Conservation (phyloP, 1,140 invertebrate species). For the Anastrepha ludens region DNA sequence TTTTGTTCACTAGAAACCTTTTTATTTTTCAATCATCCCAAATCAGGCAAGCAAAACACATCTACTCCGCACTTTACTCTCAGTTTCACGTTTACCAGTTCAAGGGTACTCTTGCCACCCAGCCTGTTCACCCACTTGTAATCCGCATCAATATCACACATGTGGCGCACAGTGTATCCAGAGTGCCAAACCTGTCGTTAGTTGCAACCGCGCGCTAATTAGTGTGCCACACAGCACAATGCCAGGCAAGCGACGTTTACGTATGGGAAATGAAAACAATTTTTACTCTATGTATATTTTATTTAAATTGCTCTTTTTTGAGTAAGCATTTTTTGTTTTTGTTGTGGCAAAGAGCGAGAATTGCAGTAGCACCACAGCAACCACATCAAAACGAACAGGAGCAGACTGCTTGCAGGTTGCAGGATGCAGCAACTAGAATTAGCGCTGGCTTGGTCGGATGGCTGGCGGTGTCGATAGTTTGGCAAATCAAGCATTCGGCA, state of each 20-base stretch:
- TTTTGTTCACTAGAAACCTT: too few relatives aligned
- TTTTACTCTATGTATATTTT: background rate
- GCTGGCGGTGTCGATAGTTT: background rate
- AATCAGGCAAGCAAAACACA: too few relatives aligned
- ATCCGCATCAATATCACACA: too few relatives aligned
- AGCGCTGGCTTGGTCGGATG: background rate
- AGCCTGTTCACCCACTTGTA: too few relatives aligned
- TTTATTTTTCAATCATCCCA: too few relatives aligned
- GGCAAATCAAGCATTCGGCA: conserved; percentile 14
- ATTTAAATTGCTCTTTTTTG: background rate
- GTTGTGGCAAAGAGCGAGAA: background rate
- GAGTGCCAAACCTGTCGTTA: background rate
- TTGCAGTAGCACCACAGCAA: background rate
- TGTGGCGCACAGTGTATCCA: too few relatives aligned
- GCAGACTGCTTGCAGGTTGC: background rate
- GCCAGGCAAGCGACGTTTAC: background rate
- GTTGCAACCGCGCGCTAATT: conserved; percentile 40
- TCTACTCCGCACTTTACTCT: too few relatives aligned
- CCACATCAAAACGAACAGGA: conserved; percentile 40
- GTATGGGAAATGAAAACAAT: conserved; percentile 20
- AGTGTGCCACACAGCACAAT: conserved; percentile 18
- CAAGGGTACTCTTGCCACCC: too few relatives aligned
- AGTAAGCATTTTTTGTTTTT: conserved; percentile 29
- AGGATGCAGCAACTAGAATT: background rate
- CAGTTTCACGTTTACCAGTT: too few relatives aligned